Conservation (phyloP, 2,797 vertebrate genomes). For the Micrastur ruficollis region DNA sequence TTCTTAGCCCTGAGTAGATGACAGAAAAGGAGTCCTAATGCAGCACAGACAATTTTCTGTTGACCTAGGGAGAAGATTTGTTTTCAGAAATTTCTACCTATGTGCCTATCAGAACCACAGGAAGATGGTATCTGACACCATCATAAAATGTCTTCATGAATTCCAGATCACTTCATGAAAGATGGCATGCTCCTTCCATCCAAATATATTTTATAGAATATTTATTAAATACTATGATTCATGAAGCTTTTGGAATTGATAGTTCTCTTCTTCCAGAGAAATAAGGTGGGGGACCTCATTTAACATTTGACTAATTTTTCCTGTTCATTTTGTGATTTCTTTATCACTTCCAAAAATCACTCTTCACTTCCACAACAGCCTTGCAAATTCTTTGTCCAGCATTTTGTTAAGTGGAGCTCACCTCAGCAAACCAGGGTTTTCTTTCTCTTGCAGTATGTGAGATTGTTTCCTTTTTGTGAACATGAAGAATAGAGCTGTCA, state of each 20-base stretch:
- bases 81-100: not conserved
- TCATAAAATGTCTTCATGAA: not conserved
- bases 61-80: not conserved
- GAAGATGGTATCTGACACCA: not conserved
- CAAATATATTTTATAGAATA: not conserved
- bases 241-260: not conserved
- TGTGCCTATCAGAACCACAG: not conserved
- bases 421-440: not conserved
- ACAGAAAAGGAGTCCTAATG: not conserved
- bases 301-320: not conserved
- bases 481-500: not conserved
- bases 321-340: not conserved
- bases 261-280: not conserved
- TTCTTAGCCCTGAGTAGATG: not conserved
- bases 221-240: not conserved
- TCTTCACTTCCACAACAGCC: not conserved
- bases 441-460: not conserved
- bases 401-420: not conserved
- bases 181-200: not conserved
- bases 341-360: not conserved
- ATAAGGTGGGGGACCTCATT: not conserved
- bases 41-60: not conserved
- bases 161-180: not conserved
- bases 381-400: not conserved
- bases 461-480: not conserved